phyloP scores from a whole-genome alignment of 2,113 vertebrate genomes.

The Corapipo altera region DNA sequence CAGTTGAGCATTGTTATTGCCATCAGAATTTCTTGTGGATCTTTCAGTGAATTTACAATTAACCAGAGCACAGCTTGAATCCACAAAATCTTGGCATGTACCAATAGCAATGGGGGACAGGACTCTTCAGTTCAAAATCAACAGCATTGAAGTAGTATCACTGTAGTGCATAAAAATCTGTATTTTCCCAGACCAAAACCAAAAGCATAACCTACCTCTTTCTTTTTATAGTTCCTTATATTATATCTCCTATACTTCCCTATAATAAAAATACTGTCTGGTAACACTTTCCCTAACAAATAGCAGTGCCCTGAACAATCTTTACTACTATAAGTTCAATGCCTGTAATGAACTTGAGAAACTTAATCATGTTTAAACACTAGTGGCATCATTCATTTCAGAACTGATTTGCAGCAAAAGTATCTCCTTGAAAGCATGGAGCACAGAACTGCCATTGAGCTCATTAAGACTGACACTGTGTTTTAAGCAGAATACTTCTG shows the following conservation, averaged over 20 bases:
- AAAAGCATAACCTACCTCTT: neutral
- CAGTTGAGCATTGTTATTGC: neutral
- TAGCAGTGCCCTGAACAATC: neutral
- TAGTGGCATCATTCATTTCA: neutral
- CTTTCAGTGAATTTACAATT: slow-evolving; percentile 7
- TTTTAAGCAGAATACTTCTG: neutral
- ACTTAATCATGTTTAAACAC: neutral
- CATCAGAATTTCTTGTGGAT: slow-evolving; percentile 10
- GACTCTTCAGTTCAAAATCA: neutral
- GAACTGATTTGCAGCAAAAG: neutral
- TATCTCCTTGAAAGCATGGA: neutral
- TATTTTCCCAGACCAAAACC: neutral
- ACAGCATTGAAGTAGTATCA: neutral
- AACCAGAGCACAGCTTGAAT: neutral
- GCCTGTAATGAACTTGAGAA: neutral
- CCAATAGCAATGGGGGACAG: neutral
- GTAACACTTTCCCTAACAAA: neutral
- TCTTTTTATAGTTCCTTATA: neutral
- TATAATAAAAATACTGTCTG: neutral
- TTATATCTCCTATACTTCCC: neutral
- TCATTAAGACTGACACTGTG: neutral
- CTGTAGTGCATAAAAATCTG: neutral
- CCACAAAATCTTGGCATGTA: neutral
- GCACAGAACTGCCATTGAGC: neutral
- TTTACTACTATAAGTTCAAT: neutral